phyloP scores from a whole-genome alignment of 2,888 invertebrate species.

The Clepsis dumicolana region DNA sequence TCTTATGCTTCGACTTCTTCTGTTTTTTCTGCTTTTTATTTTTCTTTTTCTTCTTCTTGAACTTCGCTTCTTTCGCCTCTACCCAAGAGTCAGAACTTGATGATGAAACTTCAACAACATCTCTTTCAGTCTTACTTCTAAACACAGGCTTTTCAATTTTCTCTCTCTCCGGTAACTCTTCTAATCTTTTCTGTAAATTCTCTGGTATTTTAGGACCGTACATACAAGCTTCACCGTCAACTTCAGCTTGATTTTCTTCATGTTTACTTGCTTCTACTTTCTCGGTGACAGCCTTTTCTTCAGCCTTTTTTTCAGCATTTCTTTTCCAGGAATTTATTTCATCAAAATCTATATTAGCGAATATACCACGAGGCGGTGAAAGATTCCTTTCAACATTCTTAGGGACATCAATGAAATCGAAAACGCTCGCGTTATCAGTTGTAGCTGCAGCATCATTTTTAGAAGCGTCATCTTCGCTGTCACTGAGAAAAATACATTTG shows the following conservation, averaged over 20 bases:
- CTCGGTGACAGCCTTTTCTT: constrained; percentile 44
- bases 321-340: constrained; percentile 81
- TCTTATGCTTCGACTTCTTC: constrained; percentile 77
- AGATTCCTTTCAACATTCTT: constrained; percentile 87
- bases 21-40: constrained; percentile 82
- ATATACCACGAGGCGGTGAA: constrained; percentile 91
- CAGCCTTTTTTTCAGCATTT: constrained; percentile 53
- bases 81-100: constrained; percentile 83
- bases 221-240: constrained; percentile 56
- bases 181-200: constrained; percentile 65
- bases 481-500: constrained; percentile 95
- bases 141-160: constrained; percentile 56
- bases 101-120: constrained; percentile 59
- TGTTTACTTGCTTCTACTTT: constrained; percentile 42
- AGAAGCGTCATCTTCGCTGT: constrained; percentile 88
- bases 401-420: constrained; percentile 69
- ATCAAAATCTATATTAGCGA: constrained; percentile 88
- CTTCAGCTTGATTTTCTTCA: constrained; percentile 46
- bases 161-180: constrained; percentile 46
- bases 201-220: constrained; percentile 88
- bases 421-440: constrained; percentile 44
- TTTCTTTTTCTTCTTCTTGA: constrained; percentile 73
- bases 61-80: constrained; percentile 73
- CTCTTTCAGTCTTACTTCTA: constrained; percentile 53
- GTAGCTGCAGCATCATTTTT: constrained; percentile 50